phyloP scores from a whole-genome alignment of 2,797 vertebrate genomes.

The Halcyon smyrnensis region DNA sequence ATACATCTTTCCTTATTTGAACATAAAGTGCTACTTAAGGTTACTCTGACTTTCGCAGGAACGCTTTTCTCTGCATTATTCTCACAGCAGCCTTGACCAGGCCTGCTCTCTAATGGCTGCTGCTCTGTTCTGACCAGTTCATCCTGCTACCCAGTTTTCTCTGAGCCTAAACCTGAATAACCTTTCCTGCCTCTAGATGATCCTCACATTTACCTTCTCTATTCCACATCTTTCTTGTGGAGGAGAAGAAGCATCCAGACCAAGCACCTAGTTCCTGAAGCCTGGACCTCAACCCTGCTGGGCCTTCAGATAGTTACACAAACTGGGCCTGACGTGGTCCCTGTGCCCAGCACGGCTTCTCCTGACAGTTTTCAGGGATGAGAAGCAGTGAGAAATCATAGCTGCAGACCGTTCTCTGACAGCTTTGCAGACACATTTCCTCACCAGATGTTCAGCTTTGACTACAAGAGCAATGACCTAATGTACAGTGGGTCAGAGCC shows the following conservation, averaged over 20 bases:
- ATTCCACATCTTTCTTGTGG: background rate
- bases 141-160: too few species aligned
- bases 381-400: background rate
- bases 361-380: background rate
- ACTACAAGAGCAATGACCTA: background rate
- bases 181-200: background rate
- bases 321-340: background rate
- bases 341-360: background rate
- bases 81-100: background rate
- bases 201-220: background rate
- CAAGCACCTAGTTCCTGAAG: background rate
- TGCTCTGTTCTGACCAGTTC: background rate
- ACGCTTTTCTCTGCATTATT: background rate
- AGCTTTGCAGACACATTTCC: background rate
- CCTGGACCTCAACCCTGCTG: background rate
- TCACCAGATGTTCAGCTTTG: background rate
- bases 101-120: background rate
- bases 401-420: background rate
- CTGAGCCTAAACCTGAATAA: background rate
- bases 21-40: background rate
- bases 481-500: background rate
- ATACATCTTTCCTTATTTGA: background rate
- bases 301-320: background rate
- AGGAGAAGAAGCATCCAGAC: background rate
- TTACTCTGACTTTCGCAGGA: background rate